phyloP scores from a whole-genome alignment of 2,888 invertebrate species.

The Agonopterix heracliana region DNA sequence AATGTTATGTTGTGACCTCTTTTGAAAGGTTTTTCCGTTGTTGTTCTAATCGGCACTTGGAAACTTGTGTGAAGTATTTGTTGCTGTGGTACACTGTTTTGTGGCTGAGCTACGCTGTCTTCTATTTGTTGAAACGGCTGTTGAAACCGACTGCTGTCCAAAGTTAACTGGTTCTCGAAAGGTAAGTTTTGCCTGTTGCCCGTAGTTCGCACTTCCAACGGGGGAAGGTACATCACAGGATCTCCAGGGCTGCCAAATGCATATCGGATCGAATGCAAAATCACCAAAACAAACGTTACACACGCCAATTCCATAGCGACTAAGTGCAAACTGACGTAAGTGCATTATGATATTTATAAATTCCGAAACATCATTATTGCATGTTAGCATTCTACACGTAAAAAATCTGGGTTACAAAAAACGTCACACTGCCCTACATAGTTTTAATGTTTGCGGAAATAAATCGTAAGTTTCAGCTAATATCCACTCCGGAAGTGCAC shows the following conservation, averaged over 20 bases:
- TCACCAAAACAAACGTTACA: constrained; percentile 17
- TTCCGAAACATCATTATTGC: constrained; percentile 28
- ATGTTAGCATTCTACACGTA: constrained; percentile 33
- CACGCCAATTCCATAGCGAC: constrained; percentile 35
- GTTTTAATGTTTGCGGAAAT: constrained; percentile 37
- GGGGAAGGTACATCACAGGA: constrained; percentile 31
- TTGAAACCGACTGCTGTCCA: constrained; percentile 13
- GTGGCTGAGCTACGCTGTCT: not conserved
- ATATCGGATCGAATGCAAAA: constrained; percentile 22
- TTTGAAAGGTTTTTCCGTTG: constrained; percentile 15
- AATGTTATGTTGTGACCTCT: constrained; percentile 24
- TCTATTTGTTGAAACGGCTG: not conserved
- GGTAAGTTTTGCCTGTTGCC: constrained; percentile 13
- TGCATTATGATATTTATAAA: constrained; percentile 22
- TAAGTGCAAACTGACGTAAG: constrained; percentile 18
- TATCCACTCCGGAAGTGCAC: constrained; percentile 63
- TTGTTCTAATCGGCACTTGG: constrained; percentile 14
- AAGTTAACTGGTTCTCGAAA: constrained; percentile 6
- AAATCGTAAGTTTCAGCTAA: constrained; percentile 51
- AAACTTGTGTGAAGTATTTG: constrained; percentile 10
- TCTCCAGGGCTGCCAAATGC: constrained; percentile 25
- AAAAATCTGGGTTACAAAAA: constrained; percentile 32
- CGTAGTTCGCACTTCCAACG: constrained; percentile 35
- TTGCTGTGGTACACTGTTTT: not conserved
- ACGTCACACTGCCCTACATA: constrained; percentile 34